Conservation (phyloP, 2,888 invertebrate species). For the Nomada fabriciana region DNA sequence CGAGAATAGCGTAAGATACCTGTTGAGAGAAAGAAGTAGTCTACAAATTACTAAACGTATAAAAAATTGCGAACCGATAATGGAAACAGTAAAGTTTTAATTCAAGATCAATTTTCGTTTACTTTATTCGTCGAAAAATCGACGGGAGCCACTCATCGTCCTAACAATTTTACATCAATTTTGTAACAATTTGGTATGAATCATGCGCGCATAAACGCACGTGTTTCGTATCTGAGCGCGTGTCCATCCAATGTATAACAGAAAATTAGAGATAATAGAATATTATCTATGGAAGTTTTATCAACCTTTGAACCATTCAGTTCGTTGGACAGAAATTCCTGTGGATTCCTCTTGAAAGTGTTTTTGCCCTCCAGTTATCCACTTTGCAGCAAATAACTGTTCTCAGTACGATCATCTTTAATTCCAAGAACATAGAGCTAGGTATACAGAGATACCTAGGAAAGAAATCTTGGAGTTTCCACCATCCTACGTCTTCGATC, state of each 20-base stretch:
- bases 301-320: neutral
- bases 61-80: too few relatives aligned
- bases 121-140: neutral
- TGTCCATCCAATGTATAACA: neutral
- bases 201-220: conserved; percentile 2
- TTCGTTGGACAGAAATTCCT: neutral
- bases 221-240: conserved; percentile 17
- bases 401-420: neutral
- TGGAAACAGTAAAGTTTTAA: neutral
- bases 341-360: neutral
- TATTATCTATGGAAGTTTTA: neutral
- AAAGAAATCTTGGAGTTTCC: conserved; percentile 17
- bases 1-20: conserved; percentile 12
- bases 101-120: neutral
- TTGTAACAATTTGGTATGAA: conserved; percentile 14
- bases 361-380: conserved; percentile 5
- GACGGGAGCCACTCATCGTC: too few relatives aligned
- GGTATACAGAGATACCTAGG: conserved; percentile 11
- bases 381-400: conserved; percentile 3
- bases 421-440: conserved; percentile 35
- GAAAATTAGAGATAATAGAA: neutral
- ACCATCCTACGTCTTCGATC: conserved; percentile 35
- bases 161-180: neutral
- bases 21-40: neutral
- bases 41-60: neutral